Base-by-base conservation (phyloP, 2,113 vertebrate species). In the Lanius collurio region DNA sequence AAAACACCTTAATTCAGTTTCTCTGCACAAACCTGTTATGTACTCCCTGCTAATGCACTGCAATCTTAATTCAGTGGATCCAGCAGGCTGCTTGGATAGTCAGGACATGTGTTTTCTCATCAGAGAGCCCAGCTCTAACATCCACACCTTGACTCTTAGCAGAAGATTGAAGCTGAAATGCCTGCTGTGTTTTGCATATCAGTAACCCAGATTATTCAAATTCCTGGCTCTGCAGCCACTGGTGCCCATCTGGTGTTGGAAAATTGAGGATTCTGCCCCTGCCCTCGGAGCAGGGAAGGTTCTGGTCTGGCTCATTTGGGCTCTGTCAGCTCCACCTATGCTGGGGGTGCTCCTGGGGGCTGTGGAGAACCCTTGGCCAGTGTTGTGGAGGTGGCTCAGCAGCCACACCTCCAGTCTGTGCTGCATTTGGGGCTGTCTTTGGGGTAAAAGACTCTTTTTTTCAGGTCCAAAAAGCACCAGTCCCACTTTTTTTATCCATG, bases 381-480 rank as follows among this genome's bases (percentile, higher is more conserved):
- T 4, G 70, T 0, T 21, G 13, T 1, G 47, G 22, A 16, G 21
- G 0, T 31, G 50, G 6, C 23, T 57, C 53, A 57, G 74, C 74
- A 60, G 21, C 85, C 30, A 7, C 16, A 7, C 3, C 35, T 33
- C 24, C 41, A 8, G 11, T 18, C 78, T 12, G 1, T 3, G 49
- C 15, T 15, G 1, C 6, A 0, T 35, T n/a, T 63, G 7, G 52
- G 10, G 7, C 10, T 7, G 0, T 13, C 24, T 75, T 65, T 39
- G 52, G 14, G 35, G 35, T 16, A 16, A 82, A 28, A 46, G 0
- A 1, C 7, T 3, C 0, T 24, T 87, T 68, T 68, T 5, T 53
- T 12, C 18, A 0, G 1, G 4, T 19, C 31, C 28, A n/a, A 3
- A 62, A 70, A 67, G 1, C 4, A 0, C n/a, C 14, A 5, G 4